Conservation (phyloP, 2,797 vertebrate genomes). For the Molossus molossus region DNA sequence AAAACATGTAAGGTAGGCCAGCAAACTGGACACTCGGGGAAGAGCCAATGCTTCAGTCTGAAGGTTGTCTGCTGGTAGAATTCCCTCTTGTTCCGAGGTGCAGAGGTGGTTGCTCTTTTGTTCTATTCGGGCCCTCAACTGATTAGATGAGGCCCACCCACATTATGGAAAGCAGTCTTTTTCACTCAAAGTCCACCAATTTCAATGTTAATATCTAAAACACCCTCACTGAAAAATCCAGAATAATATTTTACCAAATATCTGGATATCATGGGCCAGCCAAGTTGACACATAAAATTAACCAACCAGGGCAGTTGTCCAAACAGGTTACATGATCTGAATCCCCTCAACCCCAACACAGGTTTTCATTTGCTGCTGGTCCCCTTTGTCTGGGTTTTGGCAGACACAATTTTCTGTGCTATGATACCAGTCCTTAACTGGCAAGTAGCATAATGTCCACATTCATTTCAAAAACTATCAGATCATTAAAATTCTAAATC, state of each 20-base stretch:
- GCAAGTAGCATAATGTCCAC: background rate
- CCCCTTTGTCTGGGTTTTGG: background rate
- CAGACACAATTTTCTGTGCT: background rate
- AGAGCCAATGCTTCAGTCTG: background rate
- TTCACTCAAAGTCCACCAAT: background rate
- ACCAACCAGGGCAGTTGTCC: background rate
- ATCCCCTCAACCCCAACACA: background rate
- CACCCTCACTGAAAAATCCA: background rate
- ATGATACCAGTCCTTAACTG: background rate
- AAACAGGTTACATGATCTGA: background rate
- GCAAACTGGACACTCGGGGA: background rate
- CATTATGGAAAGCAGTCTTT: background rate
- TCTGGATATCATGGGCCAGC: background rate
- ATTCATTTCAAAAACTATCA: background rate
- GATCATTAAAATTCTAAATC: conserved; percentile 1
- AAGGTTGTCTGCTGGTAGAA: background rate
- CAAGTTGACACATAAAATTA: background rate
- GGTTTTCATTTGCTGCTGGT: background rate
- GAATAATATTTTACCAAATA: background rate
- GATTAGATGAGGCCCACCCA: too few relatives aligned
- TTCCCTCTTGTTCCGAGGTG: too few relatives aligned
- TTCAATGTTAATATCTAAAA: background rate
- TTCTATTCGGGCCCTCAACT: too few relatives aligned
- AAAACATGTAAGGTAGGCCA: background rate
- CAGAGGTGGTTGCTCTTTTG: too few relatives aligned